Percentiles rank a stretch among this genome's conserved stretches.
These are phyloP conservation scores for Sapajus apella DNA, from an alignment of 2,113 vertebrate species.

Conservation along the genomic window DNA sequence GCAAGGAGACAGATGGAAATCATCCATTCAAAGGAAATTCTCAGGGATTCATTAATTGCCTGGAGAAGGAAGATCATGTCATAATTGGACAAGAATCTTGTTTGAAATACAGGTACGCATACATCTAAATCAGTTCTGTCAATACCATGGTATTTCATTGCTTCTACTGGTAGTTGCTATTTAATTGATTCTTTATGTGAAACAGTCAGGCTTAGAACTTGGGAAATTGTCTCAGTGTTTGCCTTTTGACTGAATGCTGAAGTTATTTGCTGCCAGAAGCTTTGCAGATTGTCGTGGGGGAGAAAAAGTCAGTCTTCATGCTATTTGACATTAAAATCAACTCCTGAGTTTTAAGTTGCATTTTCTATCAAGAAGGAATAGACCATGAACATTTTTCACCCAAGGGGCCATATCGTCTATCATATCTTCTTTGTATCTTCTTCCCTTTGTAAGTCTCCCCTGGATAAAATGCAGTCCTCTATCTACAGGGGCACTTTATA, in stretches of 20 bases:
- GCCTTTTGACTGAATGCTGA: background rate
- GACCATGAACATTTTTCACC: background rate
- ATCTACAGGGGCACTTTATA: background rate
- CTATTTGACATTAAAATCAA: background rate
- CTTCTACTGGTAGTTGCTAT: too few relatives aligned
- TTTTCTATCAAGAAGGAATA: background rate
- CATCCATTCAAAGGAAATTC: background rate
- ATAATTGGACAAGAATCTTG: background rate
- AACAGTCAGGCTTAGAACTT: background rate
- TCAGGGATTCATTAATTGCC: background rate
- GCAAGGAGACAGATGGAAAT: background rate
- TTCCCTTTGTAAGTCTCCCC: background rate
- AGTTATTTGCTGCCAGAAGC: background rate
- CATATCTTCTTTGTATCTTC: too few relatives aligned
- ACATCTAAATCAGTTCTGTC: background rate
- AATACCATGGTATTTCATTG: background rate
- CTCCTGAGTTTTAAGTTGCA: background rate
- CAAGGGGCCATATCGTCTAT: background rate
- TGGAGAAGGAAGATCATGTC: background rate
- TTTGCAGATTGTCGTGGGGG: background rate
- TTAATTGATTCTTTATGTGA: background rate
- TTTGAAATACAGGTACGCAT: background rate
- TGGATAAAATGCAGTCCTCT: background rate
- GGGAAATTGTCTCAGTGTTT: background rate
- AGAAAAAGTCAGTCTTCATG: background rate